Base-by-base conservation (phyloP, 2,888 invertebrate genomes). In the Caenorhabditis sp. region DNA sequence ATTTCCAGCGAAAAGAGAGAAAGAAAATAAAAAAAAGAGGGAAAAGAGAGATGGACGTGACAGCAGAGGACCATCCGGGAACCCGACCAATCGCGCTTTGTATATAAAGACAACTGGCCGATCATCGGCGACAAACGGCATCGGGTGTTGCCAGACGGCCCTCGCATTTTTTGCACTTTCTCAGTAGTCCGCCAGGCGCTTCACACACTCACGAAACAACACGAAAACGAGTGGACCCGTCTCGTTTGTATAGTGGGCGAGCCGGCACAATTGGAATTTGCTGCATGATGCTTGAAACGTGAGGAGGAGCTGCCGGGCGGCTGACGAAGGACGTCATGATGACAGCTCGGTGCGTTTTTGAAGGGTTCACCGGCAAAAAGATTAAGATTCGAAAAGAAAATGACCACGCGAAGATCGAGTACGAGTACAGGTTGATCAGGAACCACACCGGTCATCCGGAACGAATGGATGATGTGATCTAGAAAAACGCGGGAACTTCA, bases 231-330 rank as follows among this genome's bases (percentile, higher is more conserved):
- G 59, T 59, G 68, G 68, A 35, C 58, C 58, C 39, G 56, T 32
- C 30, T 46, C 65, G 66, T 66, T 66, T 66, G 56, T 58, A 58
- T 66, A 58, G 66, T 41, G 63, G 46, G 13, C n/a, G 48, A 15
- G 39, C 50, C 13, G 53, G 56, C 35, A 43, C 50, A 58, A 43
- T 68, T 35, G 66, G 56, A 66, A 66, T 52, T 68, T 68, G 39
- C 48, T 59, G 68, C 68, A 26, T 68, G 68, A 68, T 68, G 68
- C 68, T 68, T 68, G 68, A 68, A 68, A 68, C 59, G 68, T 59
- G 58, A 59, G 59, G 56, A 66, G 55, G 52, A 66, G 56, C 45
- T 41, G 35, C 65, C 35, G 30, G 30, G 58, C 56, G 41, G 53
- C 41, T 58, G 68, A 59, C 59, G 68, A 58, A 43, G 59, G 68